These are phyloP conservation scores for Oxyteleia sp. DNA, from an alignment of 2,888 invertebrate species.

Conservation along the genomic window DNA sequence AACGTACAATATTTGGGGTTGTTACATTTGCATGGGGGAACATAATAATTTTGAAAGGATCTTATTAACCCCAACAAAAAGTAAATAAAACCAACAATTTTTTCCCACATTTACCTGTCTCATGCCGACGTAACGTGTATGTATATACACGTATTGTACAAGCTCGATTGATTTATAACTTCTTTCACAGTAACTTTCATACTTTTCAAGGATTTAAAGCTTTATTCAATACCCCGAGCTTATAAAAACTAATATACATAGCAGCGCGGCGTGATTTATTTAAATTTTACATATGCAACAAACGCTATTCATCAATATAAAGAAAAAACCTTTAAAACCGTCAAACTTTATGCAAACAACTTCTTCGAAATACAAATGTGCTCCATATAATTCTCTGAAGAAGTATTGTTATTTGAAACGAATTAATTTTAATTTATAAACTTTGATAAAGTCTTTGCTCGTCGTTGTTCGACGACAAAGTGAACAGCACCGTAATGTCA, in stretches of 20 bases:
- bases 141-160: constrained; percentile 6
- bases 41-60: too few relatives aligned
- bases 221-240: constrained; percentile 7
- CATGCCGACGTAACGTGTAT: too few relatives aligned
- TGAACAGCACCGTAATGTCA: constrained; percentile 12
- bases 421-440: neutral
- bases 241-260: neutral
- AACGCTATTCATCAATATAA: neutral
- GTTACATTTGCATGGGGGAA: too few relatives aligned
- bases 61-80: too few relatives aligned
- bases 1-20: too few relatives aligned
- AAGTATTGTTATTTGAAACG: neutral
- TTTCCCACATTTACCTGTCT: too few relatives aligned
- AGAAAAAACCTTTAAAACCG: neutral
- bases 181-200: constrained; percentile 25
- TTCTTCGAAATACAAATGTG: neutral
- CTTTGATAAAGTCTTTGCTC: constrained; percentile 9
- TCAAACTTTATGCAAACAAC: neutral
- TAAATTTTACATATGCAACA: neutral
- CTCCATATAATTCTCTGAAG: neutral
- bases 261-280: neutral
- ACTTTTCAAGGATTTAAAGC: constrained; percentile 41
- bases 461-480: constrained; percentile 4
- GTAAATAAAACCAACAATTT: too few relatives aligned
- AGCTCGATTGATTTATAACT: constrained; percentile 26